phyloP scores from a whole-genome alignment of 92 coral and sea anemone species.

The Phenganax marumi region DNA sequence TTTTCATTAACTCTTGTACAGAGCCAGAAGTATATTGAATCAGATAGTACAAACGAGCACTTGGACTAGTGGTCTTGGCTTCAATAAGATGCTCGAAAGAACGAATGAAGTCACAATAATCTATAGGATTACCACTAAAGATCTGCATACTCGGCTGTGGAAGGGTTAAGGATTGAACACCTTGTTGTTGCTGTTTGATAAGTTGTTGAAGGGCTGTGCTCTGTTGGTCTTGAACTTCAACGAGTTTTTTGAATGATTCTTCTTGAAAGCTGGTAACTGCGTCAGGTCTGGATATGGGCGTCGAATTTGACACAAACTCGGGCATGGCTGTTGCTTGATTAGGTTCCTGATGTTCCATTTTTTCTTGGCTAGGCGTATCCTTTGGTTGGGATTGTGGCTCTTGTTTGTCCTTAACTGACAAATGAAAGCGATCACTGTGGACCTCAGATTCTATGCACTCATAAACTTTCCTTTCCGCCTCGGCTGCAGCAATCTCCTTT shows the following conservation, averaged over 20 bases:
- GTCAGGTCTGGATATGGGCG: no score
- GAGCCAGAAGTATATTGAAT: constrained; percentile 52
- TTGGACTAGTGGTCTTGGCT: constrained; percentile 42
- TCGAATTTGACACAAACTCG: no score
- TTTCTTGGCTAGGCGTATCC: background rate
- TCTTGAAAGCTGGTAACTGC: no score
- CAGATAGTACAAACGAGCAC: constrained; percentile 46
- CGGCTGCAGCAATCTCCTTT: constrained; percentile 6
- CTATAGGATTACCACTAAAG: constrained; percentile 34
- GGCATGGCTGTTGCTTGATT: no score
- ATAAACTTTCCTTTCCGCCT: constrained; percentile 9
- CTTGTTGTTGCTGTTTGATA: constrained; percentile 41
- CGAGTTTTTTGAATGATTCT: no score
- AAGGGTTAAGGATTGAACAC: constrained; percentile 46
- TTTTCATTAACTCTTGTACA: no score
- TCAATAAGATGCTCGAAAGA: constrained; percentile 49
- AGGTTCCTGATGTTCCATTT: no score
- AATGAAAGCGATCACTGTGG: no score
- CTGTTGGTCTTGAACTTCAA: no score
- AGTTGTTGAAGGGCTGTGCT: no score
- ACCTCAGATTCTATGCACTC: background rate
- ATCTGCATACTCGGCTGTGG: constrained; percentile 24
- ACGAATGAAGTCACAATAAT: no score
- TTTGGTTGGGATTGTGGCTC: background rate
- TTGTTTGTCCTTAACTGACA: background rate